A percentile compares a stretch with the other conserved stretches of the same genome.
Conservation (phyloP, 2,113 vertebrate genomes). For the Erythrocebus patas region DNA sequence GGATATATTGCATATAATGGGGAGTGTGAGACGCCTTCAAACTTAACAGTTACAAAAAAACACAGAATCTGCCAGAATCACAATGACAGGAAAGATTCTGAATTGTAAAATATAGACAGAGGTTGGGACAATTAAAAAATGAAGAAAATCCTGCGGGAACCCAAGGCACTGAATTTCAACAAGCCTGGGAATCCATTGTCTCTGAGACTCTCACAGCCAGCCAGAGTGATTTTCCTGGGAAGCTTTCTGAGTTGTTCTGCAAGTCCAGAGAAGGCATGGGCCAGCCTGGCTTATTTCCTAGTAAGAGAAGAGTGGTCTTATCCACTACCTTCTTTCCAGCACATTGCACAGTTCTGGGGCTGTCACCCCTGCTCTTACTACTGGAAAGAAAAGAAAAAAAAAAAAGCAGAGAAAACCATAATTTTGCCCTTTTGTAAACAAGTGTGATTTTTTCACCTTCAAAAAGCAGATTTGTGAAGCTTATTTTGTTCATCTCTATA, state of each 20-base stretch:
- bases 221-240: neutral
- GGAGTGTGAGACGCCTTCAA: neutral
- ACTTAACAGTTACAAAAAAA: neutral
- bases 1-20: neutral
- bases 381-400: neutral
- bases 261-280: neutral
- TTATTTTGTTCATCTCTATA: neutral
- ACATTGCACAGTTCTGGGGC: too few relatives aligned
- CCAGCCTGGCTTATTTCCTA: neutral
- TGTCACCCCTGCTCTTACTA: neutral
- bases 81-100: neutral
- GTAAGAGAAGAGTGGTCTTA: neutral
- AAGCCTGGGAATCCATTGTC: neutral
- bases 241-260: neutral
- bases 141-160: neutral
- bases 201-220: neutral
- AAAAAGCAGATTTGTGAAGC: neutral
- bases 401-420: neutral
- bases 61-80: neutral
- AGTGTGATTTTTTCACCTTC: neutral
- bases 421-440: neutral
- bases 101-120: neutral
- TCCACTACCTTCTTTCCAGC: neutral
- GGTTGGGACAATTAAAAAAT: neutral
- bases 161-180: rapidly evolving